Evolutionary conservation across 2,797 vertebrate species (phyloP), one percentile per base, ranked within the genome.

Genomic region (Glyptemys insculpta): DNA sequence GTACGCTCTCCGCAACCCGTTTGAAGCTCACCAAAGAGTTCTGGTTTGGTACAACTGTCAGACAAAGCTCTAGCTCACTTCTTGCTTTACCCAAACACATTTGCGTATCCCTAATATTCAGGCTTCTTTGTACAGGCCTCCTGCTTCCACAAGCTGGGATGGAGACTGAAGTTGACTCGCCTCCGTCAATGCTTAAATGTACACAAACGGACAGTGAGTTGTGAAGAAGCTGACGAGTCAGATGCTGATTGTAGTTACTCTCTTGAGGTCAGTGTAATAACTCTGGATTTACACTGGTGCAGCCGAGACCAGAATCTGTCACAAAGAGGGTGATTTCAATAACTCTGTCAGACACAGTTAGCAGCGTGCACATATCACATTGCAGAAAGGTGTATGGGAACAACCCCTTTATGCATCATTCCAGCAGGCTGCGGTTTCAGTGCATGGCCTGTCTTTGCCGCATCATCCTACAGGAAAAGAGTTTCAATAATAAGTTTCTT

Each of bases 301-400:
- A 59, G 49, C 53, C 86, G 18, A 53, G 37, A 44, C n/a, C 89
- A n/a, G 57, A 62, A 92, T 54, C 68, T 92, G 57, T 37, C 65
- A 93, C 10, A 0, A 21, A 16, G 88, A 81, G 91, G 49, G 85
- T 0, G 68, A 49, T 80, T 91, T 49, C 82, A 23, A 3, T n/a
- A 23, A 19, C 53, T 83, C 47, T 54, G 56, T 79, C 12, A 41
- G 68, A 41, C 6, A 21, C n/a, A 41, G 68, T 14, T 25, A 74
- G 21, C 37, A 23, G 11, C 2, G 5, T 44, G 41, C 41, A 25
- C 62, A 65, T 15, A 34, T 8, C 0, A 0, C 50, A 52, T 6
- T 25, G 4, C 14, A 12, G 49, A 83, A 79, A 62, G 91, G 88
- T 86, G 88, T 86, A 76, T 15, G 6, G 90, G 62, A 83, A 54